Base-by-base conservation (phyloP, 2,888 invertebrate species). In the Caenorhabditis doughertyi region DNA sequence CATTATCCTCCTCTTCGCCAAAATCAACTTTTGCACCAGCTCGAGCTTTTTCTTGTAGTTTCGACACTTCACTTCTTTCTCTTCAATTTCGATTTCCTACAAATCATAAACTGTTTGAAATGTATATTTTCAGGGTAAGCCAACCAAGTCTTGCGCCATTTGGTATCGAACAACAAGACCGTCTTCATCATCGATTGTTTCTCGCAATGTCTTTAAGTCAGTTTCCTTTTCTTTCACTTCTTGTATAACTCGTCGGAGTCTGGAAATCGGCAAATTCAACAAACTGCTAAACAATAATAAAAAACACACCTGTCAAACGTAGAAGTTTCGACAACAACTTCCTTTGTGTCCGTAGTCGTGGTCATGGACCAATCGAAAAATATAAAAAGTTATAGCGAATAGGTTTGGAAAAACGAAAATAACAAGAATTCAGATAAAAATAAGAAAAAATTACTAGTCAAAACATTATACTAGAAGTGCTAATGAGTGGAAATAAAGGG, bases 11-110 rank as follows among this genome's bases (percentile, higher is more conserved):
- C 72, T 16, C 18, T 82, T 82, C 13, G 72, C 51, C 18, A 65
- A 23, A 39, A 82, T 77, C 47, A 82, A 42, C 35, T 73, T 79
- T 18, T 79, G 79, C 25, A 83, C 56, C 51, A 47, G 39, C 18
- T 79, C 74, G 7, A 79, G 73, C 29, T 70, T 35, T 25, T 42
- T 56, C 47, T 70, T 73, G 47, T 58, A 49, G 29, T 42, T 55
- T n/a, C 47, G 29, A 64, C 62, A 70, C 11, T 42, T 47, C 7
- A 73, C n/a, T 8, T 74, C 51, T 23, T 68, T 73, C 13, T 79
- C 73, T 35, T 79, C 42, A 7, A 79, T 64, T 27, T 42, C 21
- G 0, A 32, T 18, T 5, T 25, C 64, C 82, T 79, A 62, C 39
- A 76, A 58, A 27, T 16, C 25, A 49, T 21, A 5, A 1, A 25